These are phyloP conservation scores for Plecotus auritus DNA, from an alignment of 2,113 vertebrate genomes.

Conservation along the genomic window DNA sequence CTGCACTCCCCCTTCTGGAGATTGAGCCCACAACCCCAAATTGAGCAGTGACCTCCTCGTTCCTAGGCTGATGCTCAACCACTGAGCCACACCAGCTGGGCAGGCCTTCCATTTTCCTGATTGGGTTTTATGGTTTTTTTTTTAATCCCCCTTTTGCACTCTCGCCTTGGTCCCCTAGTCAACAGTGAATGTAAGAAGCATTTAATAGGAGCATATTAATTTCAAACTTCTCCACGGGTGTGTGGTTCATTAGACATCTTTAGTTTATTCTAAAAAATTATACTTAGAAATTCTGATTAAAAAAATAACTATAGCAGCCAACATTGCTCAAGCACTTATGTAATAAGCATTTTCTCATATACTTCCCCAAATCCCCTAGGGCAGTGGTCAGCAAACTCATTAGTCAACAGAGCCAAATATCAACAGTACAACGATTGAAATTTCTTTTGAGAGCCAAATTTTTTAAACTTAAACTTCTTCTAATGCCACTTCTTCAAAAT, in stretches of 20 bases:
- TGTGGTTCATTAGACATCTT: background rate
- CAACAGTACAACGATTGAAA: too few species aligned
- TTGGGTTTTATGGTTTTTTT: background rate
- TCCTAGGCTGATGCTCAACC: too few species aligned
- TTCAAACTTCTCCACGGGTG: background rate
- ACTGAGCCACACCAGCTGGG: too few species aligned
- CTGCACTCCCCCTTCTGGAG: too few species aligned
- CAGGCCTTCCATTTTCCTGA: background rate
- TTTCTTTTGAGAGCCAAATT: too few species aligned
- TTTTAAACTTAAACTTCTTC: too few species aligned
- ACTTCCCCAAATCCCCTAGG: background rate
- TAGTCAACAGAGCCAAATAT: too few species aligned
- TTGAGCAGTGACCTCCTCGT: too few species aligned
- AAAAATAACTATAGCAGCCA: background rate
- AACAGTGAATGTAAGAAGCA: background rate
- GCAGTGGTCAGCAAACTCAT: too few species aligned
- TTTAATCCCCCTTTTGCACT: background rate
- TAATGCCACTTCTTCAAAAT: too few species aligned
- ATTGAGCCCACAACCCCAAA: too few species aligned
- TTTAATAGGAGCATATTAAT: background rate
- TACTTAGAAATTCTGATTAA: background rate
- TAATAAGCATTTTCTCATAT: background rate
- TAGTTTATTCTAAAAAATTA: background rate
- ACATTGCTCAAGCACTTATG: background rate
- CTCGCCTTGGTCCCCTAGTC: background rate